Evolutionary conservation across 2,113 vertebrate species (phyloP).

Genomic region (Tiliqua scincoides): DNA sequence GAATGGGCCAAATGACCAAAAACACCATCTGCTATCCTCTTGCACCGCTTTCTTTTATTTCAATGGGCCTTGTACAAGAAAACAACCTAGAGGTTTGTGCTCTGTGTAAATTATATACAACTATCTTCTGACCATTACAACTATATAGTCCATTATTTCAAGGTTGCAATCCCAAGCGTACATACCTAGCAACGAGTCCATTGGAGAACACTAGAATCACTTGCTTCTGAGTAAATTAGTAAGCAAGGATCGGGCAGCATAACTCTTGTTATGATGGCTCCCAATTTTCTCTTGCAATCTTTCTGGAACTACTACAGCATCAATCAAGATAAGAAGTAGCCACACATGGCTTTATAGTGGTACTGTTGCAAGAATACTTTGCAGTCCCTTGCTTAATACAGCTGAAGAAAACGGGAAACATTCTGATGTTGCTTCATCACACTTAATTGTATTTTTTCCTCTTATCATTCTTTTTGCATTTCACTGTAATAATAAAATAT

Average conservation of each 20-base stretch:
- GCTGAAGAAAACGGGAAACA: constrained; percentile 1
- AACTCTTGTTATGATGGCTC: too few species aligned
- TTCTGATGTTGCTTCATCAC: constrained; percentile 47
- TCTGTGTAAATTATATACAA: background rate
- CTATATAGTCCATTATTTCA: too few species aligned
- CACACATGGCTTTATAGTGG: background rate
- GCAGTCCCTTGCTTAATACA: constrained; percentile 34
- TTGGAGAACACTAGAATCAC: background rate
- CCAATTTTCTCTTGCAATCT: background rate
- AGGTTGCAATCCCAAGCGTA: background rate
- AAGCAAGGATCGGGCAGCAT: too few species aligned
- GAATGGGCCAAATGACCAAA: background rate
- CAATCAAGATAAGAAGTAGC: background rate
- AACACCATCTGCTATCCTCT: background rate
- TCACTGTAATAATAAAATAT: constrained; percentile 56
- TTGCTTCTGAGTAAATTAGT: background rate
- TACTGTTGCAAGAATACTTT: constrained; percentile 43
- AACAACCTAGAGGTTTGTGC: background rate
- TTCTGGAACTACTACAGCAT: background rate
- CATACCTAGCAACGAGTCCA: background rate
- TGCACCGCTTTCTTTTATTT: background rate
- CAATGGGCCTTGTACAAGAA: background rate
- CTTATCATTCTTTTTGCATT: constrained; percentile 44
- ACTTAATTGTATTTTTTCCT: constrained; percentile 22
- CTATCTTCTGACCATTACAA: too few species aligned